Base-by-base conservation (phyloP, 1,140 invertebrate genomes). In the Notospermus geniculatus region DNA sequence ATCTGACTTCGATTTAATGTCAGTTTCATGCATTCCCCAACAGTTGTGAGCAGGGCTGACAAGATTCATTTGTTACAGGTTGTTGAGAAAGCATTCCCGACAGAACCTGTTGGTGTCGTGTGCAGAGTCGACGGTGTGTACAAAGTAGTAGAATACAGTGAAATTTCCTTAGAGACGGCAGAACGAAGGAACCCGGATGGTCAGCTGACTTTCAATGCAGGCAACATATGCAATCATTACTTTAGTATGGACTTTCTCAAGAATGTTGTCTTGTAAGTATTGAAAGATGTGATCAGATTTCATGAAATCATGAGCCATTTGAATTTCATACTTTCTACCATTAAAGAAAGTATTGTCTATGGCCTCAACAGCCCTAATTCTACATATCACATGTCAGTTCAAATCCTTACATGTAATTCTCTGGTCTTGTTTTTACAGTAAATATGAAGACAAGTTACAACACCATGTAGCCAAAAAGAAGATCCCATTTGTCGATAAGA, bases 191-290 rank as follows among this genome's bases (percentile, higher is more conserved):
- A 91, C 62, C 73, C 84, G 0, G 87, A 94, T 75, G 94, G 93
- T 0, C 83, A 88, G 59, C 83, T 99, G 0, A 87, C 89, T 0
- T 99, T 97, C 74, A 92, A 89, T 69, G 92, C 94, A 41, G 97
- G 95, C 1, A 98, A 94, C 78, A 98, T 99, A 65, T 98, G 95
- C 80, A 99, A 98, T 82, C 97, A 99, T 74, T 97, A 95, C 75
- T 99, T 99, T 77, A 91, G 91, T 0, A 77, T 89, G 0, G 85
- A 90, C 25, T 99, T 99, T 78, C 83, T 99, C 0, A 82, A 86
- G 56, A 64, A 78, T 59, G 80, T 86, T 28, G 80, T 81, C 36
- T 66, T 74, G 84, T 85, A 76, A 77, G 83, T 72, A 54, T 53
- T 13, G 25, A 32, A 39, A 25, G 23, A 23, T 17, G n/a, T n/a